These are phyloP conservation scores for Heliconius sara DNA, from an alignment of 2,888 invertebrate genomes.

Conservation along the genomic window DNA sequence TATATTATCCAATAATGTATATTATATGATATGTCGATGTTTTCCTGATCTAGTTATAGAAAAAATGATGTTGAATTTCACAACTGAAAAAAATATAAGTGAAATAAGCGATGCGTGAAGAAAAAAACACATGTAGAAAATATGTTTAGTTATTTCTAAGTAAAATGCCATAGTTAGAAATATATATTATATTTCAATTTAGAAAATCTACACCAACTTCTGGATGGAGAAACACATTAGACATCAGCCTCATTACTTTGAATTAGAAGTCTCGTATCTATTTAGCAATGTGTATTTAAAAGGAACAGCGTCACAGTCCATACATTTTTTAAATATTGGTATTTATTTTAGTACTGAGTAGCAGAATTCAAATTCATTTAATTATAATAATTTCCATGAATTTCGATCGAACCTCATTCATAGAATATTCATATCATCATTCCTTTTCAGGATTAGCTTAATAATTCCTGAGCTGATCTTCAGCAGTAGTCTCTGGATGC, in stretches of 20 bases:
- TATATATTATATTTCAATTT: background rate
- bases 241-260: background rate
- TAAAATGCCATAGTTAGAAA: background rate
- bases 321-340: no score
- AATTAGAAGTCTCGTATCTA: background rate
- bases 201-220: background rate
- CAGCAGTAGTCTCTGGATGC: slow-evolving; percentile 1
- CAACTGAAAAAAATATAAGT: background rate
- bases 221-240: background rate
- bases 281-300: no score
- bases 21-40: background rate
- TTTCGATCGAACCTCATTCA: background rate
- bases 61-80: background rate
- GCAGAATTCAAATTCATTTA: no score
- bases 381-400: background rate
- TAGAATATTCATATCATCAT: background rate
- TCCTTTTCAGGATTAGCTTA: background rate
- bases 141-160: background rate
- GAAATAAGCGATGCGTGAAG: background rate
- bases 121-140: background rate
- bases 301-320: no score
- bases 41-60: background rate
- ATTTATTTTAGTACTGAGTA: no score
- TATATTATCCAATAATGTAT: background rate
- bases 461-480: background rate